Evolutionary conservation across 1,140 invertebrate species (phyloP), one percentile per base, ranked within the genome.

Genomic region (Nomia melanderi): DNA sequence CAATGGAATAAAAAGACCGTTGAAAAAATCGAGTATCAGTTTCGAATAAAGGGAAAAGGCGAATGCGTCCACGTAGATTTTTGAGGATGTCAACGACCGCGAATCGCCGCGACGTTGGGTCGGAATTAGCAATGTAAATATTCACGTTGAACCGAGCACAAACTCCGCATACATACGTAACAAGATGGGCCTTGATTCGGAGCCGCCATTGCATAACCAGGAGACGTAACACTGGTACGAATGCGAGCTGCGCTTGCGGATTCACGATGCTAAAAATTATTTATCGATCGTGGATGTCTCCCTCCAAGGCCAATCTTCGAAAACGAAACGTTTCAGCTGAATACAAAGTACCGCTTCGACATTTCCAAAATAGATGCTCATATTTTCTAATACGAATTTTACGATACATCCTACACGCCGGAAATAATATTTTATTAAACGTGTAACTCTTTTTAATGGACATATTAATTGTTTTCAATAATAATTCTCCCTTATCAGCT

Each of bases 61-160:
- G 17, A 1, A 44, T 1, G 1, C 7, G 12, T 1, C 1, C 9
- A 17, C 36, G 27, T 44, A 4, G 64, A 67, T 75, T 67, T 75
- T 75, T 67, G 53, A 59, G 64, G 39, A 75, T 67, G 73, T 75
- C 72, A 66, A 66, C 63, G 72, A 75, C 72, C 63, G 72, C 27
- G 50, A 56, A 75, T 66, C 50, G 36, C 44, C 47, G 62, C 44
- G 25, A 53, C 39, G 63, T 57, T 73, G 64, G 62, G 67, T 77
- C 75, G 75, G 63, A 77, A 82, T 82, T 77, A 81, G 73, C 79
- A 81, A 81, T 82, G 81, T 77, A 82, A 82, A 82, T 82, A 41
- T 60, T 36, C 67, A 81, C 39, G 50, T 69, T 36, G 53, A 41
- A 47, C 63, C 73, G 39, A 47, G 64, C 64, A 36, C 53, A 75